Conservation (phyloP, 2,113 vertebrate genomes). For the Vanacampus margaritifer region DNA sequence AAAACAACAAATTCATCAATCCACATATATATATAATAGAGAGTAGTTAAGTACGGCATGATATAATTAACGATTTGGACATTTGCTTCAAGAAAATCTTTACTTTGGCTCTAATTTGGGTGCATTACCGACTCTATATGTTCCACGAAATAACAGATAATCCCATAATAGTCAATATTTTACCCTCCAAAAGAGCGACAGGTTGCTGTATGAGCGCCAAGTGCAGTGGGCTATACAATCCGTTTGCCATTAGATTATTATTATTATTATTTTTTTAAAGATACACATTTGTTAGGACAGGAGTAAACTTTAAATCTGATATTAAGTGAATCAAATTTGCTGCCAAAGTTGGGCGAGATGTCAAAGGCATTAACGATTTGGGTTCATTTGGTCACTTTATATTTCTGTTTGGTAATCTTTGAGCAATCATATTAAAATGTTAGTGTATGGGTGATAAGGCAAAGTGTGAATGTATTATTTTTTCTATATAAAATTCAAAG, state of each 20-base stretch:
- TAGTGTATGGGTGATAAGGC: slow-evolving; percentile 36
- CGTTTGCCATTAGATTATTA: too few relatives aligned
- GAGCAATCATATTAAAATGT: slow-evolving; percentile 1
- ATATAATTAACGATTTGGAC: accelerated
- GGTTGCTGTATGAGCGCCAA: slow-evolving; percentile 6
- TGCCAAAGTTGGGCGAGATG: not conserved
- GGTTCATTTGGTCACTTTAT: not conserved
- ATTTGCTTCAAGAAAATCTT: not conserved
- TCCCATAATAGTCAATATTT: accelerated
- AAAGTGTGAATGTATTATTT: not conserved
- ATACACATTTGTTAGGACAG: not conserved
- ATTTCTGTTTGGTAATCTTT: not conserved
- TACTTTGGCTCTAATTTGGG: slow-evolving; percentile 25
- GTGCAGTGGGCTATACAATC: not conserved
- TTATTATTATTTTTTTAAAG: not conserved
- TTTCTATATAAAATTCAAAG: not conserved
- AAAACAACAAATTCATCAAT: accelerated
- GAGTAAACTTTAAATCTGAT: not conserved
- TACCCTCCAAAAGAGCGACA: too few relatives aligned
- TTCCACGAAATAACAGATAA: not conserved
- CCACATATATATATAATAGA: accelerated
- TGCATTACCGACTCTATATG: not conserved
- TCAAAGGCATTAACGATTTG: not conserved
- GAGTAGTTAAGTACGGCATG: not conserved
- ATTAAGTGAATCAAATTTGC: not conserved